Percentiles rank a stretch among this genome's conserved stretches.
phyloP scores from a whole-genome alignment of 2,888 invertebrate genomes.

The Acanthosepion lycidas region DNA sequence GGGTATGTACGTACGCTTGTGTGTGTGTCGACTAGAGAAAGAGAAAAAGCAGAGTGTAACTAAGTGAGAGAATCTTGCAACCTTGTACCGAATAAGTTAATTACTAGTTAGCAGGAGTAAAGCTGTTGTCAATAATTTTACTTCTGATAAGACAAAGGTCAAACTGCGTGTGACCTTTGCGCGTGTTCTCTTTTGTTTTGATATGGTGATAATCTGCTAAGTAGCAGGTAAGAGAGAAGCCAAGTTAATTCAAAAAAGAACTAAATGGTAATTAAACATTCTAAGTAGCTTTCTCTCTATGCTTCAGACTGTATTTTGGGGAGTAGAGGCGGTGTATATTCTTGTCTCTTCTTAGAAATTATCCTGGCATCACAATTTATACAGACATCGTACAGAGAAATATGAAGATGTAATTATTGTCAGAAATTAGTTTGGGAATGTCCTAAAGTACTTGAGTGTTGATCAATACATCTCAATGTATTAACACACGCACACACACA shows the following conservation, averaged over 20 bases:
- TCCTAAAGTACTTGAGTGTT: no score
- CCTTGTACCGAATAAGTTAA: conserved; percentile 15
- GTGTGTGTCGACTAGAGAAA: neutral
- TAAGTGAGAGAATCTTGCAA: neutral
- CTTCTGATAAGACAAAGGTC: neutral
- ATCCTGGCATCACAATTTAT: no score
- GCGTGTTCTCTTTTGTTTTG: neutral
- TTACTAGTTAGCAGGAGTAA: neutral
- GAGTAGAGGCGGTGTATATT: neutral
- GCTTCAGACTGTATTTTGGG: neutral
- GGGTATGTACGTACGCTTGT: neutral
- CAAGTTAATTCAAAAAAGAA: neutral
- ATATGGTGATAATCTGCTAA: neutral
- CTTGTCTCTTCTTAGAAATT: neutral
- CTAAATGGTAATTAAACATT: neutral
- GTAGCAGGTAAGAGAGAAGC: neutral
- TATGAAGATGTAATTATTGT: no score
- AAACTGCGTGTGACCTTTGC: neutral
- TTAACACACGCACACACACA: no score
- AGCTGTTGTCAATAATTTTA: neutral
- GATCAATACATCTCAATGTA: no score
- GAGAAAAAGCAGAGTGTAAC: neutral
- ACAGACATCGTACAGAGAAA: no score
- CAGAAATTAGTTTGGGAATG: no score
- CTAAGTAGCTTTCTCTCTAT: neutral